These are phyloP conservation scores for Rotaria sp. DNA, from an alignment of 2,888 invertebrate species.

Conservation along the genomic window DNA sequence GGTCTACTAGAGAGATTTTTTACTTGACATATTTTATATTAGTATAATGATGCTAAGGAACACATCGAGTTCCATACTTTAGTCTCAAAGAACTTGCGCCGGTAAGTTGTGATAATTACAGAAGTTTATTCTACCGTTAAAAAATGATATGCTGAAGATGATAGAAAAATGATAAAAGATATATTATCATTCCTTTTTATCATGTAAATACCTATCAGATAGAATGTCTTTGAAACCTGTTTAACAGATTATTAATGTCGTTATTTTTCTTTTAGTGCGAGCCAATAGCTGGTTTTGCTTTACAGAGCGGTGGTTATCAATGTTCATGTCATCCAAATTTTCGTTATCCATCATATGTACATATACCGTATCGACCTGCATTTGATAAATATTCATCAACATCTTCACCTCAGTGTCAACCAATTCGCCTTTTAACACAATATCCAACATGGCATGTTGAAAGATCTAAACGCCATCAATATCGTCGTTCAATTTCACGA, in stretches of 20 bases:
- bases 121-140: no score
- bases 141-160: no score
- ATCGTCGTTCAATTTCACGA: not conserved
- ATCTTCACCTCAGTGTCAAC: not conserved
- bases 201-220: no score
- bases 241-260: not conserved
- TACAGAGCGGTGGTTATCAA: conserved; percentile 38
- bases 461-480: not conserved
- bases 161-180: no score
- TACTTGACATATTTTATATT: no score
- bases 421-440: conserved; percentile 29
- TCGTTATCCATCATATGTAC: conserved; percentile 34
- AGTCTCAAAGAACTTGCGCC: no score
- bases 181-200: no score
- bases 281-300: conserved; percentile 8
- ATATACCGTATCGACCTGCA: conserved; percentile 30
- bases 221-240: no score
- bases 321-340: conserved; percentile 33
- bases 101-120: no score
- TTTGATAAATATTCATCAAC: not conserved
- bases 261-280: not conserved
- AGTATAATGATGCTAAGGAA: no score
- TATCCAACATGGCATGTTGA: conserved; percentile 35
- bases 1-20: no score
- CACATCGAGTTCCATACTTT: no score